Base-by-base conservation (phyloP, 1,140 invertebrate species). In the Drosophila hydei region DNA sequence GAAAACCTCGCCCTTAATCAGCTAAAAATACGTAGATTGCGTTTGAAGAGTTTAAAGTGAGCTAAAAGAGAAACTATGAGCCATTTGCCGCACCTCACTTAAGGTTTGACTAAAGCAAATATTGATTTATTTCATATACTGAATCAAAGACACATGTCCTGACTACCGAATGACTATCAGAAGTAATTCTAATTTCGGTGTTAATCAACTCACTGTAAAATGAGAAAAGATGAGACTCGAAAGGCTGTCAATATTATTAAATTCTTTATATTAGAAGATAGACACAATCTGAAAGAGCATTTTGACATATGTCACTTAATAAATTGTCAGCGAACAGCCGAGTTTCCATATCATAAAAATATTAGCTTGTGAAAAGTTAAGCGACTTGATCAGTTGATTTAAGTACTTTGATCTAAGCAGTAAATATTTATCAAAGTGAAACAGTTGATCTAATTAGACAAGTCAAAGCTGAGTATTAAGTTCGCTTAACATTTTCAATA, bases 381-480 rank as follows among this genome's bases (percentile, higher is more conserved):
- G 12, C 19, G 21, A 21, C 8, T 33, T 19, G 19, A 9, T 9
- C 19, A 38, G 33, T 23, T 48, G 6, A 21, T 25, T 36, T 21
- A 54, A 40, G 36, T 54, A 54, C 21, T 42, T 55, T 55, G 19
- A 55, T 55, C 52, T 16, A 55, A 55, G 52, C 52, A 55, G 23
- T 55, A 55, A 55, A 55, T 55, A 25, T 42, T 42, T 40, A 55
- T 19, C 16, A 25, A 16, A 18, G 14, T 18, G 19, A 12, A 36
- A 38, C 38, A 18, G 21, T 12, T 33, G 19, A 11, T 42, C 12
- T 48, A 58, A 70, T 63, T 27, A 21, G 40, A 62, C 65, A 69
- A 25, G 7, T 43, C 0, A 33, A 45, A 54, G 38, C 48, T 19
- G 16, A 51, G 23, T 23, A 30, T 47, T 40, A 58, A 21, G 40